Evolutionary conservation across 2,113 vertebrate species (phyloP), one percentile per base, ranked within the genome.

Genomic region (Solea senegalensis): DNA sequence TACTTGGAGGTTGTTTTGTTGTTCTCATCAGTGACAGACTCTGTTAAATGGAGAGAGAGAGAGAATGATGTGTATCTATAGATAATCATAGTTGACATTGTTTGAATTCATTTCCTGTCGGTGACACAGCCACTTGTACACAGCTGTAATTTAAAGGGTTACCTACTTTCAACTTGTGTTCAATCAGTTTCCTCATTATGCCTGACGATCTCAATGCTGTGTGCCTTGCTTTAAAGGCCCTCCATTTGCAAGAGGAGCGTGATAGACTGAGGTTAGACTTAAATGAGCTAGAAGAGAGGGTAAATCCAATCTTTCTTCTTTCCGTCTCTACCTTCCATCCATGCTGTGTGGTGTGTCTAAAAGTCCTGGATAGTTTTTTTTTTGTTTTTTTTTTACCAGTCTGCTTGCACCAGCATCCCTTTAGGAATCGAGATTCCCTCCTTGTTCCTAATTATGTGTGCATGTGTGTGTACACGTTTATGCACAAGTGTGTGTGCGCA

Each of bases 241-340:
- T 88, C 89, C 93, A 87, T 90, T 85, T 93, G 81, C 94, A 93
- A 91, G 93, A 95, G 81, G 93, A 95, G 81, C 93, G 93, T 83
- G 92, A 94, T 94, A 95, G 94, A 88, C 94, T 95, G 94, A 95
- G 92, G 92, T 95, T 95, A 94, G 94, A 94, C 72, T 95, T 86
- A 90, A 91, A 91, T 95, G 94, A 95, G 91, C 94, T 95, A 93
- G 94, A 95, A 84, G 94, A 95, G 92, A 95, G 94, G 94, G 94
- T 95, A 95, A 95, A 92, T 94, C 74, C 87, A 87, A 76, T 81
- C 82, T 92, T 92, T 88, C 57, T 90, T 86, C 56, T 82, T 76
- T 82, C 57, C 75, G 54, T 81, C 54, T 76, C 12, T 72, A 74
- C 74, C 74, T 72, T 76, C 63, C 74, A 72, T 85, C 54, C 71